These are phyloP conservation scores for Eumerus sabulonum DNA, from an alignment of 2,888 invertebrate species.

Conservation along the genomic window DNA sequence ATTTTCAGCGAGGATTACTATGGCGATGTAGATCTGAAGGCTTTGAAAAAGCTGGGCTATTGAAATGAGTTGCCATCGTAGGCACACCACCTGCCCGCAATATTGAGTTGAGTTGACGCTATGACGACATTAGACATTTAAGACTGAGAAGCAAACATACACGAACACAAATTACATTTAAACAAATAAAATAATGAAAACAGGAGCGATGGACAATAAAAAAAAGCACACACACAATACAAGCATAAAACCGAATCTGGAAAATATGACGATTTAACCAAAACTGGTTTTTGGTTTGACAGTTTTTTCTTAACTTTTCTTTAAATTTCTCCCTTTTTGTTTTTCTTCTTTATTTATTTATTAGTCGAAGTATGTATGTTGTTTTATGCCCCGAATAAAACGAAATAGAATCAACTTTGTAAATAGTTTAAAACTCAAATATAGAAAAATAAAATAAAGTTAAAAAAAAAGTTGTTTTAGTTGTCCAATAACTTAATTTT, in stretches of 20 bases:
- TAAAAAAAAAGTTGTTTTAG: conserved; percentile 9
- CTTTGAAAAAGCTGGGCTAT: conserved; percentile 88
- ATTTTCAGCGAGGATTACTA: conserved; percentile 92
- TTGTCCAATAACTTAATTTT: not conserved
- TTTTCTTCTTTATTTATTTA: conserved; percentile 46
- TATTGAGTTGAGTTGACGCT: conserved; percentile 22
- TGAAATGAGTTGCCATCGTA: conserved; percentile 65
- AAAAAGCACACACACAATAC: not conserved
- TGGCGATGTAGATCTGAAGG: conserved; percentile 93
- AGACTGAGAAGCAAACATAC: conserved; percentile 53
- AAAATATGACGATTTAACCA: conserved; percentile 8
- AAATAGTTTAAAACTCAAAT: conserved; percentile 59
- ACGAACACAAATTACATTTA: conserved; percentile 15
- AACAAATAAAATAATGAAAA: conserved; percentile 1
- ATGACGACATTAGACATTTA: conserved; percentile 63
- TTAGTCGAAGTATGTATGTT: conserved; percentile 41
- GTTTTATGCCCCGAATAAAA: conserved; percentile 29
- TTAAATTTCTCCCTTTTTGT: conserved; percentile 11
- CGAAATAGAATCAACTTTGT: conserved; percentile 50
- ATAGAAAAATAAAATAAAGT: conserved; percentile 41
- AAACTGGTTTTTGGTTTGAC: not conserved
- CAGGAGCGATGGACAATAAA: no score
- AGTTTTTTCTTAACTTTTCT: conserved; percentile 14
- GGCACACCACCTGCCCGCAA: conserved; percentile 10
- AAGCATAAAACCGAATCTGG: conserved; percentile 5